Evolutionary conservation across 2,113 vertebrate species (phyloP), one percentile per base, ranked within the genome.

Genomic region (Gambusia affinis): DNA sequence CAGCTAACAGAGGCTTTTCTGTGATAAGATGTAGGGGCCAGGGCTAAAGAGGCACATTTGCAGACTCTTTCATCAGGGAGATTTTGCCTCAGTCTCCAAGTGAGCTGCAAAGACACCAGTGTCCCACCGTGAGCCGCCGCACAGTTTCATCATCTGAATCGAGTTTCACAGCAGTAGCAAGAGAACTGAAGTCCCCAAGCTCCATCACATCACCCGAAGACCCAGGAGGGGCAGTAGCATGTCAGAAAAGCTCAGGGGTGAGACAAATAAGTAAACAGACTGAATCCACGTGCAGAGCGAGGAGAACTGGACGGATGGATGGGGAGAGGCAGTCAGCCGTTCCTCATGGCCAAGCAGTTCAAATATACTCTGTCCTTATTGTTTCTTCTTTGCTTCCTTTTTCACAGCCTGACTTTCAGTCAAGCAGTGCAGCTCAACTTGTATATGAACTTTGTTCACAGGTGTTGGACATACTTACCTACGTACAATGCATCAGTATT

Each of bases 141-240:
- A 12, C 89, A 85, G 85, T 92, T 92, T 91, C 92, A 91, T 93
- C 90, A 91, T 89, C 88, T 83, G 81, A 92, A 91, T 92, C 86
- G 86, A 88, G 85, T 89, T 92, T 92, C 87, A 89, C 90, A 89
- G 89, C 89, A 86, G 91, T 85, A 82, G 85, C 80, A 78, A 76
- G 82, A 71, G 81, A 87, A 82, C 80, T 78, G 80, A 87, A 89
- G 81, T 84, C 87, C 85, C 80, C 17, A 24, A 85, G 80, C 80
- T 79, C 64, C 64, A 68, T 87, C 83, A 35, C 37, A 79, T 79
- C 79, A 87, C 84, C 78, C 35, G 14, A 80, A 77, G 83, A 89
- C 80, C 80, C 83, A 17, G 75, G 81, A 92, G 83, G 81, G 84
- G 78, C 77, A 68, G 81, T 64, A 27, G 70, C 71, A 27, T 87